Base-by-base conservation (phyloP, 2,888 invertebrate species). In the Heliconius sara region DNA sequence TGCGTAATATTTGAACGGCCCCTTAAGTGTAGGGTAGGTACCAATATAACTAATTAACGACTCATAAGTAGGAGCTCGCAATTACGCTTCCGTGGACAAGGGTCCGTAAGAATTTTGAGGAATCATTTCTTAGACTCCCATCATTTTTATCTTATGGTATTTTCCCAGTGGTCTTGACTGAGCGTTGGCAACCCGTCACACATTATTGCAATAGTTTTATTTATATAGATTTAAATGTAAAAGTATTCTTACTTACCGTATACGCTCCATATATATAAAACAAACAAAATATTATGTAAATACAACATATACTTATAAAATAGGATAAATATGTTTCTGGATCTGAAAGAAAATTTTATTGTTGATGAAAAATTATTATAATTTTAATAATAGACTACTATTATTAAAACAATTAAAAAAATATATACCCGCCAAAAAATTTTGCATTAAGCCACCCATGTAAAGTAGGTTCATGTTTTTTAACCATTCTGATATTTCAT, bases 181-280 rank as follows among this genome's bases (percentile, higher is more conserved):
- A 10, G 60, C 10, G 10, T 60, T 60, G 3, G 10, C 22, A n/a
- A n/a, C 60, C 60, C n/a, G 10, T 25, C 63, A 27, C 25, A n/a
- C 4, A 63, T 5, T 60, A 60, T 52, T 13, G 63, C 4, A 63
- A 63, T 63, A 25, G n/a, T 27, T 25, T 25, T 63, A 13, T 27
- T 63, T 63, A 63, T 27, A 63, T 63, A 25, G 12, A 25, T 25
- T 63, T 63, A 13, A 12, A 63, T 63, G 4, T 63, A 60, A 60
- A 60, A 27, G 25, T 25, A 63, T 34, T 34, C 7, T 13, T 74
- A 86, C 89, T 89, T 87, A 94, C 95, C 86, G 84, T 89, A 81
- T 90, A 95, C 3, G 95, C 93, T 83, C 94, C 95, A 81, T 95
- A 94, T 34, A 93, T 91, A 82, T 89, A 94, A 72, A 91, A 66